Evolutionary conservation across 2,113 vertebrate genomes (phyloP), one percentile per base, ranked within the genome.

Genomic region (Nycticryphes semicollaris): DNA sequence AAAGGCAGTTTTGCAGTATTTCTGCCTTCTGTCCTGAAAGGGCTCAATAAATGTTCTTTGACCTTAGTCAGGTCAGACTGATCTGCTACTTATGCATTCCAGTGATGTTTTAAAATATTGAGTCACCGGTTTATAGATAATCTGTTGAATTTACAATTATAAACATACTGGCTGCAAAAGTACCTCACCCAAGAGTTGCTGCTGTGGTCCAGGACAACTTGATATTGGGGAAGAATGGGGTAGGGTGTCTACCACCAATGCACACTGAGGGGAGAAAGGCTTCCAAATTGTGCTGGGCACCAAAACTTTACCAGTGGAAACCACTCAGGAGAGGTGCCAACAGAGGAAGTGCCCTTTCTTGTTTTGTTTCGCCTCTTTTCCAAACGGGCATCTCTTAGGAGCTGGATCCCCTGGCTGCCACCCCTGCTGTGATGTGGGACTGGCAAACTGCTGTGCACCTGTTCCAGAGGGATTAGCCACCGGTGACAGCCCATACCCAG

Each of bases 391-490:
- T 81, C 92, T 85, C 68, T 27, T 7, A 31, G 5, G 64, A 89
- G 76, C 86, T 66, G 68, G 88, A 81, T 84, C 25, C 37, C 37
- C 79, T 90, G 88, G 93, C 92, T 89, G 27, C 45, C 41, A 56
- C 88, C 92, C 62, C 39, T 62, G 39, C 77, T 72, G 2, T n/a
- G 90, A 93, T 81, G 66, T 73, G 64, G 90, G 83, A 39, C 88
- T 93, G 88, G 88, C 72, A 92, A 75, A 87, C 4, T n/a, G 31
- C 86, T 62, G 43, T 43, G 77, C 95, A 94, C 92, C 92, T 96
- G 95, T 64, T 96, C 89, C 48, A 75, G 60, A 16, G 18, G 68
- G 90, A 92, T 95, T 96, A 96, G 76, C 73, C 85, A 84, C 82
- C 1, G 5, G 54, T 74, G 82, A 87, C 80, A 67, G 79, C 56